Conservation (phyloP, 2,113 vertebrate genomes). For the Anseranas semipalmata region DNA sequence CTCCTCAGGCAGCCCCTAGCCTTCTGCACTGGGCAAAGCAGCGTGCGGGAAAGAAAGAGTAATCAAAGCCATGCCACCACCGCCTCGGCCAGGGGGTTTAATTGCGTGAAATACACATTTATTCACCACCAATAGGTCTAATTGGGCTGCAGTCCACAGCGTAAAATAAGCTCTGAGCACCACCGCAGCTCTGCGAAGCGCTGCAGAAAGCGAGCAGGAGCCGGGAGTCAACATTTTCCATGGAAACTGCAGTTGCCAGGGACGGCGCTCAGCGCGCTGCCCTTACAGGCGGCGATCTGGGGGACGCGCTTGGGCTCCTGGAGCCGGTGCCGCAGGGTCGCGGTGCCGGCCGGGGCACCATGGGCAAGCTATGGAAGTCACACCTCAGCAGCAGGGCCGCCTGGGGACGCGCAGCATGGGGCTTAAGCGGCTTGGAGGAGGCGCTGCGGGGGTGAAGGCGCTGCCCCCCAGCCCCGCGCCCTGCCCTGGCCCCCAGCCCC, state of each 20-base stretch:
- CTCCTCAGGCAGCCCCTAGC: neutral
- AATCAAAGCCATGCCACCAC: rapidly evolving
- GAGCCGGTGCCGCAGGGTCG: too few relatives aligned
- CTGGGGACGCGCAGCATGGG: too few relatives aligned
- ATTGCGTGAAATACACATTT: neutral
- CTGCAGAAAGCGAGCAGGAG: neutral
- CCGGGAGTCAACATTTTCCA: neutral
- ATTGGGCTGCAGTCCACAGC: rapidly evolving
- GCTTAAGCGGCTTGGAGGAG: too few relatives aligned
- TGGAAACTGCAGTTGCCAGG: conserved; percentile 37
- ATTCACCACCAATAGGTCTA: rapidly evolving
- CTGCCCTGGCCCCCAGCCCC: too few relatives aligned
- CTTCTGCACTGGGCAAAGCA: neutral
- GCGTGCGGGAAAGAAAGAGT: neutral
- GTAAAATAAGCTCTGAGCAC: neutral
- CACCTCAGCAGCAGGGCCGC: too few relatives aligned
- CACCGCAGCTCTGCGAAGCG: rapidly evolving
- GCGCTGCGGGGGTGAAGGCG: too few relatives aligned
- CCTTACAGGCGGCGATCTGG: too few relatives aligned
- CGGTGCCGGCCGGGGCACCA: too few relatives aligned
- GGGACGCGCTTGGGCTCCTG: too few relatives aligned
- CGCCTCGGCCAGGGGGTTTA: neutral
- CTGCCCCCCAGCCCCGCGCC: too few relatives aligned
- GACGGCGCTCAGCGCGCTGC: neutral
- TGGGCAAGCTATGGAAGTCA: too few relatives aligned